Conservation (phyloP, 2,113 vertebrate genomes). For the Tragelaphus imberbis region DNA sequence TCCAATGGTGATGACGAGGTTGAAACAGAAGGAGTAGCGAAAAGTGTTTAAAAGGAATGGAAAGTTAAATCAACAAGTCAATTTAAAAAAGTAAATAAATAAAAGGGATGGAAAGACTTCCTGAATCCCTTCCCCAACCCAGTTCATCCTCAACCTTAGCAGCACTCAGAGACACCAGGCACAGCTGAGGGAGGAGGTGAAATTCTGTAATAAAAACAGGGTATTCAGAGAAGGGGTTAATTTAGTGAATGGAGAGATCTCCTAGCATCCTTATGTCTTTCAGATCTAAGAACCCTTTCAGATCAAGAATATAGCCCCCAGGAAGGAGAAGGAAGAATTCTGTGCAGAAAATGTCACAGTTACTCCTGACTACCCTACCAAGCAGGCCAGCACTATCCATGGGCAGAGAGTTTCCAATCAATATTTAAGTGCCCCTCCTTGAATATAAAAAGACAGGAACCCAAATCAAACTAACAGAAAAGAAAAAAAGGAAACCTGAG, state of each 20-base stretch:
- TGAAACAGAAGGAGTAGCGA: not conserved
- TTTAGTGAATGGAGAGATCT: not conserved
- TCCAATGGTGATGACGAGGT: not conserved
- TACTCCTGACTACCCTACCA: not conserved
- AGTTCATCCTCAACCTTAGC: not conserved
- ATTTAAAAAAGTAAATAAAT: not conserved
- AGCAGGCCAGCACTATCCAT: not conserved
- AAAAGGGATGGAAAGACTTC: not conserved
- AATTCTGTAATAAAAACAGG: not conserved
- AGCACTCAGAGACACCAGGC: not conserved
- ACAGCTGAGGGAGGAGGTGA: not conserved
- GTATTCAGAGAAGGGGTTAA: not conserved
- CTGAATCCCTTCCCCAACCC: not conserved
- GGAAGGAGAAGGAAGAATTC: not conserved
- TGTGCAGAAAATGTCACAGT: not conserved
- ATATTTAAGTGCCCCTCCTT: not conserved
- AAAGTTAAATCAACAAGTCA: not conserved
- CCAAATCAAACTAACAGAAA: not conserved
- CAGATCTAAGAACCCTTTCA: not conserved
- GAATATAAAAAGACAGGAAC: not conserved
- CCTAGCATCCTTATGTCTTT: not conserved
- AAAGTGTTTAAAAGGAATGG: not conserved
- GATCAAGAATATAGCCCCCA: not conserved
- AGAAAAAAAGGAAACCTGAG: not conserved
- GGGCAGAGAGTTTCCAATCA: not conserved